A percentile compares a stretch with the other conserved stretches of the same genome.
These are phyloP conservation scores for Patella vulgata DNA, from an alignment of 1,140 invertebrate species.

Conservation along the genomic window DNA sequence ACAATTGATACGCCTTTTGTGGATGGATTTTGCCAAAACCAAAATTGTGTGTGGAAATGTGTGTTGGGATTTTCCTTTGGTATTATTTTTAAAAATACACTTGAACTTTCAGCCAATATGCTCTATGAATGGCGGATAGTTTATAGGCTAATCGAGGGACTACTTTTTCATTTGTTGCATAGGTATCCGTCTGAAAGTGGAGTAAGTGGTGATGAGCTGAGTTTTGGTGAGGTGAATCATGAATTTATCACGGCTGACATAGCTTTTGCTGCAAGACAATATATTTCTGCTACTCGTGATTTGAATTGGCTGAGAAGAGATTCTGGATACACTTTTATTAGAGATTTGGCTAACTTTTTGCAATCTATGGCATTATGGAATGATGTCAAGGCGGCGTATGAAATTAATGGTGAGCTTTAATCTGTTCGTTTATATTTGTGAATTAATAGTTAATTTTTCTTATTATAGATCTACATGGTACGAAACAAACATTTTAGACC, in stretches of 20 bases:
- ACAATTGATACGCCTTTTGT: too few relatives aligned
- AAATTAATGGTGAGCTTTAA: conserved; percentile 53
- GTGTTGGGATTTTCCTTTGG: too few relatives aligned
- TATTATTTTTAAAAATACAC: too few relatives aligned
- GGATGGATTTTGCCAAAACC: too few relatives aligned
- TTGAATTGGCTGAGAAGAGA: conserved; percentile 36
- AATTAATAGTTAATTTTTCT: too few relatives aligned
- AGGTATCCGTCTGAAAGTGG: too few relatives aligned
- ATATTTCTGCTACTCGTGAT: conserved; percentile 50
- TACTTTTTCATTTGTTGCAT: too few relatives aligned
- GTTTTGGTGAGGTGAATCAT: conserved; percentile 46
- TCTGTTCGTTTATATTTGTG: too few relatives aligned
- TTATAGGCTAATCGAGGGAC: too few relatives aligned
- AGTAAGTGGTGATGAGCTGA: conserved; percentile 33
- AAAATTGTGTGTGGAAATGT: too few relatives aligned
- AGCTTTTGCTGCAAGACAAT: conserved; percentile 64
- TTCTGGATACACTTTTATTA: conserved; percentile 39
- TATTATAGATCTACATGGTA: too few relatives aligned
- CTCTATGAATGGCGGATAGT: conserved; percentile 27
- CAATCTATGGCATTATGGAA: conserved; percentile 36
- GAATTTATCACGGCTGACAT: conserved; percentile 67
- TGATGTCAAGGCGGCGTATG: conserved; percentile 31
- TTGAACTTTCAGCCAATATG: conserved; percentile 51
- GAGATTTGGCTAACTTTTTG: conserved; percentile 67
- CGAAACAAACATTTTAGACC: too few relatives aligned